Evolutionary conservation across 2,113 vertebrate genomes (phyloP), one percentile per base, ranked within the genome.

Genomic region (Poeciliopsis retropinna): DNA sequence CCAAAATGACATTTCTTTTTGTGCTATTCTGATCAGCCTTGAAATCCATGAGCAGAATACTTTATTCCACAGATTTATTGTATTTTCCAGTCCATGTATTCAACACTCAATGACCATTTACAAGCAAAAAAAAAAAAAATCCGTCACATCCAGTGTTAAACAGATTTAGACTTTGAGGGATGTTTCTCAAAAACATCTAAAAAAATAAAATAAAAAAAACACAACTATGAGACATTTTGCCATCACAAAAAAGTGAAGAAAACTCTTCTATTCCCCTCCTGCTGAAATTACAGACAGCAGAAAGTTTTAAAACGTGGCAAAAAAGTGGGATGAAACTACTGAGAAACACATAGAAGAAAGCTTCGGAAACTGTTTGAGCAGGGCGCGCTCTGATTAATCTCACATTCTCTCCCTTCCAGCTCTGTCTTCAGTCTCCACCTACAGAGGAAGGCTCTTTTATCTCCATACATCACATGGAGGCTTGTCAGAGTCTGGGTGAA

Each of bases 381-480:
- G 70, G 76, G 70, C 73, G 71, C 3, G 37, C 76, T 81, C 68
- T 85, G 78, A 88, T 88, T 89, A 84, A 87, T 82, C 51, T 72
- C 70, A 63, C 34, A 75, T 62, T 72, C 30, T 67, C 70, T 79
- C 66, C 72, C 80, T 88, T 77, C 41, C 66, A 75, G 82, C 83
- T 76, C 73, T 13, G 57, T 85, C 73, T 83, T 32, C 69, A 60
- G 75, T 86, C 83, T 88, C 84, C 83, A 70, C 85, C 88, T 78
- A 80, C 85, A 81, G 86, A 82, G 68, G 76, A 64, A 41, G 76
- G 71, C 47, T 39, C 85, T 92, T 90, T 91, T 75, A 92, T 89
- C 86, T 89, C 67, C 73, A 80, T 75, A 78, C 69, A 83, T 88
- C 85, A 85, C 85, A 80, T 85, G 54, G 75, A 81, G 34, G 70